Conservation (phyloP, 2,888 invertebrate species). For the Leucoma salicis region DNA sequence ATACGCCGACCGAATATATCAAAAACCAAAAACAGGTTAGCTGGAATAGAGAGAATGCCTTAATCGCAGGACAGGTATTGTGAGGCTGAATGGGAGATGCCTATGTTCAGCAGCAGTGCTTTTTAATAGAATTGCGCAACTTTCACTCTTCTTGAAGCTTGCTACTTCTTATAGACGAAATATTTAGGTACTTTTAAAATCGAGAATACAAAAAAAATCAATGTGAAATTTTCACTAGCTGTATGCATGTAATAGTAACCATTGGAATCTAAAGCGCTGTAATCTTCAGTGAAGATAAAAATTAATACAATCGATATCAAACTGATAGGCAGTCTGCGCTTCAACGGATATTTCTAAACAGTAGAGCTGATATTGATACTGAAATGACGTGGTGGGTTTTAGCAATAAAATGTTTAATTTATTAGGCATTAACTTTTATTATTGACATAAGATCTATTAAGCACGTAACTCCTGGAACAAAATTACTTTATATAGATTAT, state of each 20-base stretch:
- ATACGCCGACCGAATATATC: too few species aligned
- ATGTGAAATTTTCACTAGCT: conserved; percentile 27
- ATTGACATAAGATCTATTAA: conserved; percentile 1
- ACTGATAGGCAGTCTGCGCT: conserved; percentile 2
- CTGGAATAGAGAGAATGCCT: too few species aligned
- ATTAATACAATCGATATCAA: conserved; percentile 32
- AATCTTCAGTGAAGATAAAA: conserved; percentile 34
- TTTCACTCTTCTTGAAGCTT: too few species aligned
- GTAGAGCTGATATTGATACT: conserved; percentile 2
- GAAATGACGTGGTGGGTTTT: conserved; percentile 9
- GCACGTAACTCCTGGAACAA: not conserved
- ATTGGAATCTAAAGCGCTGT: conserved; percentile 31
- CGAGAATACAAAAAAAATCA: too few species aligned
- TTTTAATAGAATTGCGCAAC: too few species aligned
- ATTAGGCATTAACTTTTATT: conserved; percentile 8
- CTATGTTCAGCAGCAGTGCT: too few species aligned
- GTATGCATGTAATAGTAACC: conserved; percentile 18
- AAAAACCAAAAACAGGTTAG: too few species aligned
- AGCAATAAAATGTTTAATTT: conserved; percentile 14
- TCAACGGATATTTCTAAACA: conserved; percentile 11
- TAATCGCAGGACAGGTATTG: too few species aligned
- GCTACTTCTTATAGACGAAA: too few species aligned
- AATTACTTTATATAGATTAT: too few species aligned
- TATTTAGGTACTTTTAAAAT: too few species aligned
- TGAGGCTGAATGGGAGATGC: too few species aligned